A percentile compares a stretch with the other conserved stretches of the same genome.
phyloP scores from a whole-genome alignment of 2,797 vertebrate species.

The Lateolabrax maculatus region DNA sequence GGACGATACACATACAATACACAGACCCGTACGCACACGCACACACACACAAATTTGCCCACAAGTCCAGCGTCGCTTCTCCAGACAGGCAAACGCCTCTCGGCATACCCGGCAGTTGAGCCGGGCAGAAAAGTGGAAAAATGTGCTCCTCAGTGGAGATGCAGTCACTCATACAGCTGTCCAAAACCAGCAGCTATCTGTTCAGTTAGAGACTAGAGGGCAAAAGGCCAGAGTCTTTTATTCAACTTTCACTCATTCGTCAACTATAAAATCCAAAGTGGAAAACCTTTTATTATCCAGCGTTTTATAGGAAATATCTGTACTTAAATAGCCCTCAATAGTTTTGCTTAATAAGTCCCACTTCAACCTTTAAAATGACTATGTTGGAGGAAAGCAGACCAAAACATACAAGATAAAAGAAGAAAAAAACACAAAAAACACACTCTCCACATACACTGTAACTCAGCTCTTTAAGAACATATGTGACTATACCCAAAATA shows the following conservation, averaged over 20 bases:
- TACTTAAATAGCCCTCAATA: constrained; percentile 9
- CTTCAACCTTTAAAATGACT: constrained; percentile 1
- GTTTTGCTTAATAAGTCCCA: constrained; percentile 15
- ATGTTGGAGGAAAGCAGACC: not conserved
- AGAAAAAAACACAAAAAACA: not conserved
- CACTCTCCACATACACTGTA: not conserved
- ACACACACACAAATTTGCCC: constrained; percentile 61
- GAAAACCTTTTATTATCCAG: constrained; percentile 53
- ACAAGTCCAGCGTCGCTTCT: constrained; percentile 78
- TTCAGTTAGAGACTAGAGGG: constrained; percentile 76
- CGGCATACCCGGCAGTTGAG: constrained; percentile 73
- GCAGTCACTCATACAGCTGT: constrained; percentile 85
- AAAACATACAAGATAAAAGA: not conserved
- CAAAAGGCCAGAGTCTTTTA: constrained; percentile 79
- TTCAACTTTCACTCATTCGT: constrained; percentile 76
- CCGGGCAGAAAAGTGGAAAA: constrained; percentile 81
- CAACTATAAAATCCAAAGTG: constrained; percentile 62
- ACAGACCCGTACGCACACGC: constrained; percentile 41
- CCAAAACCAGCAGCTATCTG: constrained; percentile 80
- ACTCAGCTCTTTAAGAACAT: constrained; percentile 38
- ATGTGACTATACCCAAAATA: constrained; percentile 45
- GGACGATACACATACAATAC: constrained; percentile 68
- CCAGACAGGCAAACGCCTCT: constrained; percentile 79
- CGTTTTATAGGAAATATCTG: constrained; percentile 40
- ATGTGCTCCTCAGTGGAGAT: constrained; percentile 83